Conservation (phyloP, 2,113 vertebrate species). For the Nothocercus nigrocapillus region DNA sequence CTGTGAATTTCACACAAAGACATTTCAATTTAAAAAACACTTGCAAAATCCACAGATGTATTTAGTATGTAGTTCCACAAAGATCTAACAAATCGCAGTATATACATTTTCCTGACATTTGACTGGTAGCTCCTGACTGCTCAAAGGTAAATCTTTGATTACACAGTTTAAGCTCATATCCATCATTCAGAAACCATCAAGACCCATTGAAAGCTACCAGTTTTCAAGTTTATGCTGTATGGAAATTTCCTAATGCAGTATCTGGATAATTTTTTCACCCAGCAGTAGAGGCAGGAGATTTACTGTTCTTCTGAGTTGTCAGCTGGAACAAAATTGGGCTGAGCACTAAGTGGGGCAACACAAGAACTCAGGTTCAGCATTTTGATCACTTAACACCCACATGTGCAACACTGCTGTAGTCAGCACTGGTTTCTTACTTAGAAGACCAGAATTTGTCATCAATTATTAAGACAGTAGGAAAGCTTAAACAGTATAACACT, state of each 20-base stretch:
- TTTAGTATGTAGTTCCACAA: not conserved
- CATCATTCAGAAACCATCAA: not conserved
- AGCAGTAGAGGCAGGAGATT: not conserved
- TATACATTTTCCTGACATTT: not conserved
- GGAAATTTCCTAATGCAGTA: not conserved
- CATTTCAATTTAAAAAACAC: not conserved
- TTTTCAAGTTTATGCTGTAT: not conserved
- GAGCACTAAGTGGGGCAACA: not conserved
- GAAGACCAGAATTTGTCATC: not conserved
- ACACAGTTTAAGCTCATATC: not conserved
- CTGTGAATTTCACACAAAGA: not conserved
- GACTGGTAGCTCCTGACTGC: not conserved
- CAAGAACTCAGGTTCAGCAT: not conserved
- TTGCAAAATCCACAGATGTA: not conserved
- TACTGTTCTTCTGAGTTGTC: not conserved
- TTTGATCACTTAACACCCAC: not conserved
- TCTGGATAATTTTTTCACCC: not conserved
- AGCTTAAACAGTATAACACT: too few species aligned
- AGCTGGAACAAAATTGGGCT: not conserved
- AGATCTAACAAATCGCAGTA: not conserved
- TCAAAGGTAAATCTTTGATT: not conserved
- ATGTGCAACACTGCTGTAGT: not conserved
- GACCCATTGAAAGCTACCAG: not conserved
- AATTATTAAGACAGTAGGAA: not conserved
- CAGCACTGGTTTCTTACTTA: not conserved